A percentile compares a stretch with the other conserved stretches of the same genome.
phyloP scores from a whole-genome alignment of 2,888 invertebrate genomes.

The Aphodius sticticus region DNA sequence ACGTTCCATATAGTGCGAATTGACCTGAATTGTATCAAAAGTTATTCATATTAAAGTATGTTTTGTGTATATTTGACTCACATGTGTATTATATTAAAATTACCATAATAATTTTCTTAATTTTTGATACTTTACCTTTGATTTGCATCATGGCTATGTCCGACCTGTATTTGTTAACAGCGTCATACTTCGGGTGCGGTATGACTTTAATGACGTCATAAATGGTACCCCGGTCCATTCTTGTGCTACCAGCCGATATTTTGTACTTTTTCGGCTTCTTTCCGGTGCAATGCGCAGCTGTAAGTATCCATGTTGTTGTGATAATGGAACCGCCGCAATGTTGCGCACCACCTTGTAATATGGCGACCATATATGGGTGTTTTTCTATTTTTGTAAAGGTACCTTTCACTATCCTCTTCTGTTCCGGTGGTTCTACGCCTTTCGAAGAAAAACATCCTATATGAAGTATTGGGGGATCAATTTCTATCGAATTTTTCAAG shows the following conservation, averaged over 20 bases:
- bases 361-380: background rate
- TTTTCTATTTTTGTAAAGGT: background rate
- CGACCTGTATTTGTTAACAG: background rate
- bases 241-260: background rate
- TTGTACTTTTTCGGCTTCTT: background rate
- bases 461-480: too few species aligned
- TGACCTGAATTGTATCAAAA: too few species aligned
- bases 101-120: too few species aligned
- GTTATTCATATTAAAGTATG: too few species aligned
- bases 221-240: too few species aligned
- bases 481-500: too few species aligned
- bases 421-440: background rate
- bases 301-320: background rate
- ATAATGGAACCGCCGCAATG: background rate
- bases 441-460: too few species aligned
- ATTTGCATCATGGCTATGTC: background rate
- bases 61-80: too few species aligned
- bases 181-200: background rate
- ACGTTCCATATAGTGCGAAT: too few species aligned
- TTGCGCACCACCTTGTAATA: background rate
- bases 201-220: background rate
- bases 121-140: background rate
- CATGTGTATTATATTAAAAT: too few species aligned
- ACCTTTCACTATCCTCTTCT: background rate
- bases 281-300: background rate